These are phyloP conservation scores for Pristionchus entomophagus DNA, from an alignment of 2,888 invertebrate genomes.

Conservation along the genomic window DNA sequence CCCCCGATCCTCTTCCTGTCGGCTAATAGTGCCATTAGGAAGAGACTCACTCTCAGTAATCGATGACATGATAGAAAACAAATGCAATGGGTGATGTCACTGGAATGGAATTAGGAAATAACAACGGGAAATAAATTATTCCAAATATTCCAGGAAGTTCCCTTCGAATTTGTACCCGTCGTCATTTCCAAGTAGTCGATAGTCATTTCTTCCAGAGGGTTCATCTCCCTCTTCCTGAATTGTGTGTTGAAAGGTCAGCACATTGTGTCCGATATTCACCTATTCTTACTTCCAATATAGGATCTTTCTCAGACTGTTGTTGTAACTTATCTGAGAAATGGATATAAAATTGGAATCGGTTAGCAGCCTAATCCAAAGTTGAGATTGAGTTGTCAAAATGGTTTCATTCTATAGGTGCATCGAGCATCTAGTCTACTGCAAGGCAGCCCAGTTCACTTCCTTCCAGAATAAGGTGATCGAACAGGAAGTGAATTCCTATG, in stretches of 20 bases:
- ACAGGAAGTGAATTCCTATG: neutral
- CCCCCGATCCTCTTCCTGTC: neutral
- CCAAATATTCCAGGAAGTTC: neutral
- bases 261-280: too few relatives aligned
- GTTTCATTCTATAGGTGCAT: slow-evolving; percentile 54
- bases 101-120: neutral
- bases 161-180: slow-evolving; percentile 39
- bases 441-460: slow-evolving; percentile 59
- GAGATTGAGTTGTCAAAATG: neutral
- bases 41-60: neutral
- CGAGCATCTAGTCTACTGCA: slow-evolving; percentile 63
- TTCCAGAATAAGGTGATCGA: slow-evolving; percentile 52
- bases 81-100: slow-evolving; percentile 4
- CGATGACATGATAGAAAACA: neutral
- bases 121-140: neutral
- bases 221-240: slow-evolving; percentile 59
- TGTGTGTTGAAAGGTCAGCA: slow-evolving; percentile 57
- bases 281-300: too few relatives aligned
- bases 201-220: slow-evolving; percentile 54
- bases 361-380: too few relatives aligned
- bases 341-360: too few relatives aligned
- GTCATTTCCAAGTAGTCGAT: slow-evolving; percentile 41
- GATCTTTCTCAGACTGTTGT: too few relatives aligned
- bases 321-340: too few relatives aligned
- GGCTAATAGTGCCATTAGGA: slow-evolving; percentile 41